These are phyloP conservation scores for Trissonchulus latispiculum DNA, from an alignment of 2,888 invertebrate species.

Conservation along the genomic window DNA sequence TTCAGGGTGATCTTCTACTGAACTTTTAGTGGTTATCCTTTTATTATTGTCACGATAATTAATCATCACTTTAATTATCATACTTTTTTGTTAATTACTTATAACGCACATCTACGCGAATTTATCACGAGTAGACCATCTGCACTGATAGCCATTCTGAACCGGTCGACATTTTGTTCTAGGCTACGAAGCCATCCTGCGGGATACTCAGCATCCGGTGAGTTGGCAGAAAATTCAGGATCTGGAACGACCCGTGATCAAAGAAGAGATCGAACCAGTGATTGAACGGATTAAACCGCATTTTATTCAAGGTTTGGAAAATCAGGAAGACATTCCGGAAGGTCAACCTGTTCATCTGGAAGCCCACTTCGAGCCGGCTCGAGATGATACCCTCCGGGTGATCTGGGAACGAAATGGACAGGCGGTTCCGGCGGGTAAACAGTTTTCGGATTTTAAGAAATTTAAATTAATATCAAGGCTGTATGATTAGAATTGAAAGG, in stretches of 20 bases:
- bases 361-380: conserved; percentile 88
- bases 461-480: too few relatives aligned
- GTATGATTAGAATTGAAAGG: too few relatives aligned
- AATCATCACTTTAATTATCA: not conserved
- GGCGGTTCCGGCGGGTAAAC: conserved; percentile 14
- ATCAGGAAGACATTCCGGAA: conserved; percentile 72
- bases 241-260: conserved; percentile 54
- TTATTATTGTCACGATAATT: too few relatives aligned
- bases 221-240: conserved; percentile 80
- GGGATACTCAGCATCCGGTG: conserved; percentile 82
- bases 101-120: too few relatives aligned
- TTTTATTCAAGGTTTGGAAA: conserved; percentile 82
- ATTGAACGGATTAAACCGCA: conserved; percentile 77
- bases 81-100: not conserved
- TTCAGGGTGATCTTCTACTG: too few relatives aligned
- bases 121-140: too few relatives aligned
- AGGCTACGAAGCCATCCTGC: conserved; percentile 35
- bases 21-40: too few relatives aligned
- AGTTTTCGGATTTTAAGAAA: too few relatives aligned
- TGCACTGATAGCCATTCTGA: too few relatives aligned
- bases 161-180: too few relatives aligned
- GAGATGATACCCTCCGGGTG: conserved; percentile 65
- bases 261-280: conserved; percentile 60
- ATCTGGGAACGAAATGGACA: conserved; percentile 22
- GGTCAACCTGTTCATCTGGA: conserved; percentile 88